These are phyloP conservation scores for Hartigia nigra DNA, from an alignment of 2,888 invertebrate species.

Conservation along the genomic window DNA sequence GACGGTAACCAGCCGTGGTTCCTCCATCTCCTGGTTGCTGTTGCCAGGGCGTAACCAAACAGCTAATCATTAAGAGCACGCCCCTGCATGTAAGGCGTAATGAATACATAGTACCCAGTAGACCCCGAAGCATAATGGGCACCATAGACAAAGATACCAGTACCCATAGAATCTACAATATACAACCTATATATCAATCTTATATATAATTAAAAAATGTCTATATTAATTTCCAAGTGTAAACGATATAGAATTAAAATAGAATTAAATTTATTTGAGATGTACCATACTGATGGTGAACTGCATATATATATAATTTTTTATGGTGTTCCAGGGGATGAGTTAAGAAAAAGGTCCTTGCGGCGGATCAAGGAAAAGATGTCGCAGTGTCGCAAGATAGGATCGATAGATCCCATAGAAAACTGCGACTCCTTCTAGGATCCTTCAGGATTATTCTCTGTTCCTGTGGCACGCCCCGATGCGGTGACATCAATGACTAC, in stretches of 20 bases:
- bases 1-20: slow-evolving; percentile 17
- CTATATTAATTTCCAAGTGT: not conserved
- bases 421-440: slow-evolving; percentile 20
- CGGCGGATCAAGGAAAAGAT: slow-evolving; percentile 62
- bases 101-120: slow-evolving; percentile 45
- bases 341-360: slow-evolving; percentile 9
- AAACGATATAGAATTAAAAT: not conserved
- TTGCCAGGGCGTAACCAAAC: slow-evolving; percentile 55
- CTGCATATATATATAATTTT: not conserved
- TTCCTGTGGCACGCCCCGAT: slow-evolving; percentile 36
- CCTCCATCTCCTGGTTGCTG: slow-evolving; percentile 26
- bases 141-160: not conserved
- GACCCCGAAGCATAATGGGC: not conserved
- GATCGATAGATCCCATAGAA: slow-evolving; percentile 36
- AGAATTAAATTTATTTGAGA: not conserved
- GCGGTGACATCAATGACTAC: slow-evolving; percentile 53
- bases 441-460: slow-evolving; percentile 15
- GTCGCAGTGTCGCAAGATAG: slow-evolving; percentile 59
- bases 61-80: slow-evolving; percentile 50
- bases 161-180: not conserved
- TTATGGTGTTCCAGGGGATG: not conserved
- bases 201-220: not conserved
- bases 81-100: slow-evolving; percentile 47
- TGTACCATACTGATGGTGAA: not conserved
- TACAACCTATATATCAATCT: not conserved